phyloP scores from a whole-genome alignment of 1,140 invertebrate species.

The Papilio dardanus region DNA sequence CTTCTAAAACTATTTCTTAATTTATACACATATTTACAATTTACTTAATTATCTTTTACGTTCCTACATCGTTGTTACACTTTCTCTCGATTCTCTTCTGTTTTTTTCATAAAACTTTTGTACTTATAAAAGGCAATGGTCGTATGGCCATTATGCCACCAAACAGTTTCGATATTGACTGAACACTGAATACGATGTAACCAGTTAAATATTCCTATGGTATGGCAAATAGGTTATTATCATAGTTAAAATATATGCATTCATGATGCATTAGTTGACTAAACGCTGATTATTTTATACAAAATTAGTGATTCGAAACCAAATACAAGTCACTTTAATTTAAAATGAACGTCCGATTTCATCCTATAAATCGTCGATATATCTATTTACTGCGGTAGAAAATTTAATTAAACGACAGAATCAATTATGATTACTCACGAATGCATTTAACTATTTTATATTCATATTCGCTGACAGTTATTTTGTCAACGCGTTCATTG shows the following conservation, averaged over 20 bases:
- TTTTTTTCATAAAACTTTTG: too few relatives aligned
- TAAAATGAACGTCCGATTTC: slow-evolving; percentile 57
- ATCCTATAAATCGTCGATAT: slow-evolving; percentile 52
- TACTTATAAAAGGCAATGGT: too few relatives aligned
- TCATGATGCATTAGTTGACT: slow-evolving; percentile 62
- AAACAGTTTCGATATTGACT: too few relatives aligned
- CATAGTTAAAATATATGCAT: slow-evolving; percentile 50
- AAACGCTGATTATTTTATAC: slow-evolving; percentile 61
- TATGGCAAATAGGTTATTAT: too few relatives aligned
- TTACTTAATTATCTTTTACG: too few relatives aligned
- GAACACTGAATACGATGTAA: too few relatives aligned
- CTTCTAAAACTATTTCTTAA: too few relatives aligned
- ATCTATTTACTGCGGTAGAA: slow-evolving; percentile 46
- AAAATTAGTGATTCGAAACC: slow-evolving; percentile 62
- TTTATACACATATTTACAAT: too few relatives aligned
- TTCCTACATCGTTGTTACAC: too few relatives aligned
- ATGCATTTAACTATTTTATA: slow-evolving; percentile 25
- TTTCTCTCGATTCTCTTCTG: too few relatives aligned
- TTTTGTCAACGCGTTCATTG: slow-evolving; percentile 25
- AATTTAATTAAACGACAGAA: slow-evolving; percentile 43
- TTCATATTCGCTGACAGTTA: slow-evolving; percentile 33
- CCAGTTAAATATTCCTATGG: background rate
- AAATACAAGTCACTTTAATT: slow-evolving; percentile 61
- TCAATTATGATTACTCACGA: slow-evolving; percentile 36
- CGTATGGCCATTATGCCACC: too few relatives aligned